phyloP scores from a whole-genome alignment of 2,888 invertebrate genomes.

The Alitta virens region DNA sequence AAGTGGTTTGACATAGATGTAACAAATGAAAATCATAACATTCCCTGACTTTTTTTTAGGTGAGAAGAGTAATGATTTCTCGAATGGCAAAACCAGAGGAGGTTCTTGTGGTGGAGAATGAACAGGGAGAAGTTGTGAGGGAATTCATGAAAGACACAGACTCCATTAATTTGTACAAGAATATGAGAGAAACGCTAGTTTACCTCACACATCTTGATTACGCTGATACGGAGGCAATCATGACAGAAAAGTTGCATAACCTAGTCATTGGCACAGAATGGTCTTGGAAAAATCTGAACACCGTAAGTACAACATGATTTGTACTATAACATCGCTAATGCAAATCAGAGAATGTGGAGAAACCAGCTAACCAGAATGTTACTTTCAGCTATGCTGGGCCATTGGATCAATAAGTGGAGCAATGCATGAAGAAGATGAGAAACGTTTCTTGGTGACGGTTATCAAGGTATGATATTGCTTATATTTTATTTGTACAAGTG shows the following conservation, averaged over 20 bases:
- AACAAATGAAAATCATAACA: too few relatives aligned
- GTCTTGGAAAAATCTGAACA: slow-evolving; percentile 99
- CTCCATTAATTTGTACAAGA: slow-evolving; percentile 98
- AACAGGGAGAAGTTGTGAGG: slow-evolving; percentile 97
- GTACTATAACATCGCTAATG: background rate
- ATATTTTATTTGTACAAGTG: too few relatives aligned
- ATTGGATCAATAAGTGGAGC: slow-evolving; percentile 99
- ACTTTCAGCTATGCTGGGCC: slow-evolving; percentile 85
- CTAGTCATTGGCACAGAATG: slow-evolving; percentile 98
- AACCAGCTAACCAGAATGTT: too few relatives aligned
- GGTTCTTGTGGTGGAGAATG: slow-evolving; percentile 98
- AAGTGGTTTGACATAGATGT: too few relatives aligned
- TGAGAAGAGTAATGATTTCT: slow-evolving; percentile 96
- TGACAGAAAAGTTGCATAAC: slow-evolving; percentile 97
- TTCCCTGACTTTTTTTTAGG: too few relatives aligned
- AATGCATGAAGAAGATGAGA: slow-evolving; percentile 99
- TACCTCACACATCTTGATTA: slow-evolving; percentile 98
- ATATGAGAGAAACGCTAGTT: slow-evolving; percentile 88
- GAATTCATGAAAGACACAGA: slow-evolving; percentile 99
- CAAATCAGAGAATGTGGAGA: too few relatives aligned
- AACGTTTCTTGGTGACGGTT: slow-evolving; percentile 96
- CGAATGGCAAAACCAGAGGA: slow-evolving; percentile 99
- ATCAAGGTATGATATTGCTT: slow-evolving; percentile 68
- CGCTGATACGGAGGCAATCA: slow-evolving; percentile 94
- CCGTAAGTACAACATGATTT: slow-evolving; percentile 61